phyloP scores from a whole-genome alignment of 2,113 vertebrate genomes.

The Prunella fulvescens region DNA sequence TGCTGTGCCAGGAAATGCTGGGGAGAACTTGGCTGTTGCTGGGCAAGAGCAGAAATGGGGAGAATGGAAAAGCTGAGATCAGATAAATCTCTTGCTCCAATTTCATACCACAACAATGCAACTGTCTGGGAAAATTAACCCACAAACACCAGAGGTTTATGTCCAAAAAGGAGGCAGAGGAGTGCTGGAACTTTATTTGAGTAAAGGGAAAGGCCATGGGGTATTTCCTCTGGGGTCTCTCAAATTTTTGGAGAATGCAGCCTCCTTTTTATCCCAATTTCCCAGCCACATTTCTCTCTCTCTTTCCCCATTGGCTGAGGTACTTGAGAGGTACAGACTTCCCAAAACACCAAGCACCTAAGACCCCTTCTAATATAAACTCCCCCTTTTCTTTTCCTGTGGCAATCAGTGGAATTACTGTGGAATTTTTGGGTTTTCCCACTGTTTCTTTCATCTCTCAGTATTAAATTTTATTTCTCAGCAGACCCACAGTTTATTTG shows the following conservation, averaged over 20 bases:
- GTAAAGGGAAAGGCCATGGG: background rate
- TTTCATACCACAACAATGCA: accelerated
- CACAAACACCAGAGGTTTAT: background rate
- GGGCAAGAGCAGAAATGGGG: background rate
- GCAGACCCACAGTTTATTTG: background rate
- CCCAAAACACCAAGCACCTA: background rate
- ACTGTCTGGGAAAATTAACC: background rate
- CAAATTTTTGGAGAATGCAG: background rate
- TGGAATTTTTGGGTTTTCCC: background rate
- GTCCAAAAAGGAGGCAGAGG: background rate
- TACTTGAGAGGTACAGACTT: background rate
- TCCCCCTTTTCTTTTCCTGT: background rate
- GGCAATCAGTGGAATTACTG: background rate
- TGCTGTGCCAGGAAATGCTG: accelerated
- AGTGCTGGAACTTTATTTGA: accelerated
- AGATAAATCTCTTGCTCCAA: background rate
- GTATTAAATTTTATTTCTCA: background rate
- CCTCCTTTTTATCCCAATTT: background rate
- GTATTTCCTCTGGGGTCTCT: background rate
- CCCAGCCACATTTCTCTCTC: background rate
- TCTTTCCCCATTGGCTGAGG: background rate
- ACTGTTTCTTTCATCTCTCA: background rate
- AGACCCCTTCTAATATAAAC: background rate
- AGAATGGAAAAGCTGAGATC: background rate
- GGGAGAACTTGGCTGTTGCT: background rate